Percentiles rank a stretch among this genome's conserved stretches.
phyloP scores from a whole-genome alignment of 2,113 vertebrate genomes.

The Amblyornis subalaris region DNA sequence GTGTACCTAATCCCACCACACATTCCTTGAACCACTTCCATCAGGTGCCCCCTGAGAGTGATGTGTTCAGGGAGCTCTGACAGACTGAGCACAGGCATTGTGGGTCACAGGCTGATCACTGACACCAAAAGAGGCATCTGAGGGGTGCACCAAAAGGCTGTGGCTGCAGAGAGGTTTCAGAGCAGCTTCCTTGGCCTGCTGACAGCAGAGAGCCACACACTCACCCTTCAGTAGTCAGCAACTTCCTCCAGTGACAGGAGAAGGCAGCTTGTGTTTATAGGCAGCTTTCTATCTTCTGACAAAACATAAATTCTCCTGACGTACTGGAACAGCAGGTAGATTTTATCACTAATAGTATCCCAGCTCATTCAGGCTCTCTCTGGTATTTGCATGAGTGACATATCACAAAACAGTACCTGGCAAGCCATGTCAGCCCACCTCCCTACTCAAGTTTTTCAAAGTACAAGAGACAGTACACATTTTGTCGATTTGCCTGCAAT shows the following conservation, averaged over 20 bases:
- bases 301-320: background rate
- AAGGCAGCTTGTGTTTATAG: background rate
- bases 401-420: background rate
- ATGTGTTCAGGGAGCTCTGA: background rate
- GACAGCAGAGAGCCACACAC: rapidly evolving
- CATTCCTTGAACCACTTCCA: background rate
- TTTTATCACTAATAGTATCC: background rate
- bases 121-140: background rate
- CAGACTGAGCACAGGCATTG: background rate
- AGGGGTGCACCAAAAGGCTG: no score
- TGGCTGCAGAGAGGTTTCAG: background rate
- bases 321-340: background rate
- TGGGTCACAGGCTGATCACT: rapidly evolving
- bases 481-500: background rate
- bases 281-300: background rate
- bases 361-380: background rate
- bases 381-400: background rate
- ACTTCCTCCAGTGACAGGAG: background rate
- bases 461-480: background rate
- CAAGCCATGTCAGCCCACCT: background rate
- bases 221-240: background rate
- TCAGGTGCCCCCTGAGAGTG: rapidly evolving
- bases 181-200: background rate
- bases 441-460: rapidly evolving
- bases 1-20: background rate